Conservation (phyloP, 2,888 invertebrate genomes). For the Selenia dentaria region DNA sequence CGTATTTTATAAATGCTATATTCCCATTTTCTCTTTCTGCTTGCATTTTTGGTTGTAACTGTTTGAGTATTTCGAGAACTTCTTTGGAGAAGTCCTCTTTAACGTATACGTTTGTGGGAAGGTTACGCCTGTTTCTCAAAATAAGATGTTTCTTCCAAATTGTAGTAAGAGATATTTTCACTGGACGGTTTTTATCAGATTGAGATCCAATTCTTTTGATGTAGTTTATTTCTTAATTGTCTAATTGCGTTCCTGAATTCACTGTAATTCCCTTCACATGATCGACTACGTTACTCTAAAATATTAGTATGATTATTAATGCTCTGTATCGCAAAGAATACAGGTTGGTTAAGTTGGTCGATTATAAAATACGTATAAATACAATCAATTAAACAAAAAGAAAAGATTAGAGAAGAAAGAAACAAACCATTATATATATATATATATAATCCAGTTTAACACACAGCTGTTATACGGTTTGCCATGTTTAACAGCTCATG, state of each 20-base stretch:
- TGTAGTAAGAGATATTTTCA: slow-evolving; percentile 8
- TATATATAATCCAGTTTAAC: too few relatives aligned
- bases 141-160: slow-evolving; percentile 22
- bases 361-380: too few relatives aligned
- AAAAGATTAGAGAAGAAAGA: too few relatives aligned
- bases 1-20: slow-evolving; percentile 9
- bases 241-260: slow-evolving; percentile 15
- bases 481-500: too few relatives aligned
- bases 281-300: too few relatives aligned
- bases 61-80: slow-evolving; percentile 10
- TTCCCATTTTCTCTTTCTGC: slow-evolving; percentile 8
- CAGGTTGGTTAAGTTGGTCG: too few relatives aligned
- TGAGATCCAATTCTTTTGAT: slow-evolving; percentile 15
- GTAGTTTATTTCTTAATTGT: slow-evolving; percentile 23
- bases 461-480: too few relatives aligned
- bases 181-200: slow-evolving; percentile 10
- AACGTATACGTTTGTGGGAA: slow-evolving; percentile 9
- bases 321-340: too few relatives aligned
- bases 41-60: slow-evolving; percentile 5
- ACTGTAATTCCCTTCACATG: slow-evolving; percentile 14
- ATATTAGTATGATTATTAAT: too few relatives aligned
- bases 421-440: too few relatives aligned
- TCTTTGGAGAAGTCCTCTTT: slow-evolving; percentile 16
- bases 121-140: slow-evolving; percentile 9
- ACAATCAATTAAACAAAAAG: too few relatives aligned